phyloP scores from a whole-genome alignment of 2,113 vertebrate genomes.

The Peromyscus polionotus region DNA sequence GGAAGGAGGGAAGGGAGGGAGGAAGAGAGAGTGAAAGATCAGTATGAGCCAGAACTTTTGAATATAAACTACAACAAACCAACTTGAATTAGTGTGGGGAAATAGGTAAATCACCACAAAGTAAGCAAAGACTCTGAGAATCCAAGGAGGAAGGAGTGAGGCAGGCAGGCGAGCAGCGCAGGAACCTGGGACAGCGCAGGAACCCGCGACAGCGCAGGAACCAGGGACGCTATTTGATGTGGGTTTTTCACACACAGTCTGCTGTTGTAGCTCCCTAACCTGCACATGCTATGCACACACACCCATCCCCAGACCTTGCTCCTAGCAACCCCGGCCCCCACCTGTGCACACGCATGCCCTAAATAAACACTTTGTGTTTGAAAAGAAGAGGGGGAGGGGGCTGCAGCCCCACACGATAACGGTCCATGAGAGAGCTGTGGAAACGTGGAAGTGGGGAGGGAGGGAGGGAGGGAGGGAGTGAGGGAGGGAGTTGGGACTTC shows the following conservation, averaged over 20 bases:
- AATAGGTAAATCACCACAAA: not conserved
- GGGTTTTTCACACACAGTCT: not conserved
- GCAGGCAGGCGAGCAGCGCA: not conserved
- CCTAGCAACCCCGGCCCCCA: not conserved
- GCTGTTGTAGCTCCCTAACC: not conserved
- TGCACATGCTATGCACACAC: not conserved
- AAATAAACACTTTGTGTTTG: not conserved
- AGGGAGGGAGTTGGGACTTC: not conserved
- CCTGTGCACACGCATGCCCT: not conserved
- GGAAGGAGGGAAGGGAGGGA: not conserved
- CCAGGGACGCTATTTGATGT: not conserved
- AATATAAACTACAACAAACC: not conserved
- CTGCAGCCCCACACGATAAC: not conserved
- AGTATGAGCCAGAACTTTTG: not conserved
- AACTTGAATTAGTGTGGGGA: not conserved
- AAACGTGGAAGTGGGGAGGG: too few species aligned
- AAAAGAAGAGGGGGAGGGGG: not conserved
- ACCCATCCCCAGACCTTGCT: not conserved
- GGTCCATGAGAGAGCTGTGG: not conserved
- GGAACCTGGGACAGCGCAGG: too few species aligned
- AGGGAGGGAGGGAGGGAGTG: not conserved
- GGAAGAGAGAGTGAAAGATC: not conserved
- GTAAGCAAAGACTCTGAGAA: not conserved
- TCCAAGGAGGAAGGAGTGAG: not conserved
- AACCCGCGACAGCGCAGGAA: rapidly evolving